Evolutionary conservation across 2,797 vertebrate genomes (phyloP).

Genomic region (Potorous gilbertii): DNA sequence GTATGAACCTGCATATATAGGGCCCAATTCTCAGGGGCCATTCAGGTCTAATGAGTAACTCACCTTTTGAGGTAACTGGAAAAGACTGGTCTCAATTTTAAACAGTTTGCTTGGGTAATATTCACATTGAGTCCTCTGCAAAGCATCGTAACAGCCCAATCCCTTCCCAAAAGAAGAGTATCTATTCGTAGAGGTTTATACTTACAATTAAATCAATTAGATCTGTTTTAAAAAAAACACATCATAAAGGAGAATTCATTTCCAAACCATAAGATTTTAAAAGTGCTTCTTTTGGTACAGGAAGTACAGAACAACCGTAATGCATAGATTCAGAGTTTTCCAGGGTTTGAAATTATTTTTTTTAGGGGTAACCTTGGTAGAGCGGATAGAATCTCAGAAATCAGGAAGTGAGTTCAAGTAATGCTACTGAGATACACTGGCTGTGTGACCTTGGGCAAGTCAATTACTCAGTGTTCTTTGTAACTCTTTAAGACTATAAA

Average conservation of each 20-base stretch:
- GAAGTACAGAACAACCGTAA: not conserved
- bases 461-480: not conserved
- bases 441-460: not conserved
- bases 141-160: not conserved
- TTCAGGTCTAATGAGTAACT: not conserved
- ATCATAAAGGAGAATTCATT: conserved; percentile 53
- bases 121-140: not conserved
- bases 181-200: not conserved
- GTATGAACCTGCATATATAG: not conserved
- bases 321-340: not conserved
- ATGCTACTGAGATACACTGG: not conserved
- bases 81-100: not conserved
- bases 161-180: not conserved
- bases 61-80: not conserved
- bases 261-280: conserved; percentile 46
- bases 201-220: conserved; percentile 57
- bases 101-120: not conserved
- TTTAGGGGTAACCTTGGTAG: not conserved
- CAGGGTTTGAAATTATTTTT: conserved; percentile 36
- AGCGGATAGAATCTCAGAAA: not conserved
- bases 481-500: not conserved
- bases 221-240: conserved; percentile 50
- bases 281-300: conserved; percentile 62
- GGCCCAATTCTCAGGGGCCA: not conserved
- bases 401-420: not conserved